Evolutionary conservation across 2,797 vertebrate species (phyloP), one percentile per base, ranked within the genome.

Genomic region (Xenopus petersii): DNA sequence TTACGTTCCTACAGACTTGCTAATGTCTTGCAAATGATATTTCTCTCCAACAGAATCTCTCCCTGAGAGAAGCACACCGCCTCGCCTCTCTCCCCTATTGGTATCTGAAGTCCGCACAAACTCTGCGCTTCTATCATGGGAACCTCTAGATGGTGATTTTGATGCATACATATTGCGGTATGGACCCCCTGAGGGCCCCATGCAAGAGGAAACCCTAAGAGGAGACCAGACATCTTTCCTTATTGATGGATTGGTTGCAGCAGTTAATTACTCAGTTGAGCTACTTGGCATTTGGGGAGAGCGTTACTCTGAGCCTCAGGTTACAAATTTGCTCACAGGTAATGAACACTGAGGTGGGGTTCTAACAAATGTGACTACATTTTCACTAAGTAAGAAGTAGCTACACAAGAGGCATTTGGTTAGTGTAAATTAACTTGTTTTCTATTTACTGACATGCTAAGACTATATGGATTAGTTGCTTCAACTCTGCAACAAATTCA

Each of bases 91-190:
- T 17, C 70, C 80, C 9, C 71, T 87, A 46, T 75, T 68, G 1
- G 80, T 81, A 15, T 78, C 71, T 0, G 73, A 80, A 0, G 68
- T 89, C 8, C 81, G 73, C 10, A 12, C 82, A 1, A 71, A 84
- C 24, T 87, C 88, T 0, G 64, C 88, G n/a, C 75, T 36, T 15
- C 78, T 89, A 33, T 81, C 80, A 13, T 87, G 87, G 88, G 82
- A 79, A 0, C 73, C 86, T 42, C 76, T 75, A 0, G 81, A 81
- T 67, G 86, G 86, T 26, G 79, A 80, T 70, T 88, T 87, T 7
- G 87, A 89, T 71, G 84, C 86, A 30, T 89, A 87, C 48, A 0
- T 80, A 12, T 66, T 88, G 13, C 85, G 85, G 0, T 89, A 85
- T 72, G 82, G 7, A 58, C 79, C 81, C n/a, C 64, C 16, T 8